Evolutionary conservation across 2,797 vertebrate genomes (phyloP), one percentile per base, ranked within the genome.

Genomic region (Onychomys torridus): DNA sequence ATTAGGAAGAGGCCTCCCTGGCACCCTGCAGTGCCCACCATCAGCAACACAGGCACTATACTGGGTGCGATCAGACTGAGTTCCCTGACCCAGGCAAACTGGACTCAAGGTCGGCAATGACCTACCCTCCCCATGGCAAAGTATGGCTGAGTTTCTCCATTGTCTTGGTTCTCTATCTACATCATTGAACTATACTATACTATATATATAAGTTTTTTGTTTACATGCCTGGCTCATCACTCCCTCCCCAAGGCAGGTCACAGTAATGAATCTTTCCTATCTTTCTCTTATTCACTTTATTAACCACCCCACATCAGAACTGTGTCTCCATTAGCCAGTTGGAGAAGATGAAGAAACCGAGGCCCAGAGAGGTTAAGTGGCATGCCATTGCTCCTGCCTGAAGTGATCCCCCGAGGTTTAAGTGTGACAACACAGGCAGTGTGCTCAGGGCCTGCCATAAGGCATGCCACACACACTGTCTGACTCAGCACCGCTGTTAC

Each of bases 381-480:
- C 29, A 34, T 65, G 29, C 40, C 2, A 1, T 0, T 14, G 86
- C 13, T 46, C 81, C 57, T 25, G 5, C 43, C 81, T 49, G n/a
- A 27, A 79, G 83, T 43, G 17, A 5, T 0, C 0, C 0, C 0
- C 12, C 4, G 7, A 73, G 55, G 40, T 23, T 11, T 71, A 21
- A 52, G 13, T 25, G 67, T 82, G 29, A 9, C 6, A 32, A 21
- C 0, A 3, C 4, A 29, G 0, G 17, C 4, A 1, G 40, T 6
- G 25, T 6, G 76, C 76, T 83, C 10, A 52, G 89, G 69, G 29
- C 67, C 59, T 19, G 32, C 57, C 13, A 0, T 10, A 29, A 52
- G 69, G 84, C 29, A 8, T 0, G 0, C 0, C 6, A 6, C 0
- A 3, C 14, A 57, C 7, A 0, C 7, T 4, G 5, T 12, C 37